Evolutionary conservation across 2,113 vertebrate species (phyloP).

Genomic region (Columba janthina): DNA sequence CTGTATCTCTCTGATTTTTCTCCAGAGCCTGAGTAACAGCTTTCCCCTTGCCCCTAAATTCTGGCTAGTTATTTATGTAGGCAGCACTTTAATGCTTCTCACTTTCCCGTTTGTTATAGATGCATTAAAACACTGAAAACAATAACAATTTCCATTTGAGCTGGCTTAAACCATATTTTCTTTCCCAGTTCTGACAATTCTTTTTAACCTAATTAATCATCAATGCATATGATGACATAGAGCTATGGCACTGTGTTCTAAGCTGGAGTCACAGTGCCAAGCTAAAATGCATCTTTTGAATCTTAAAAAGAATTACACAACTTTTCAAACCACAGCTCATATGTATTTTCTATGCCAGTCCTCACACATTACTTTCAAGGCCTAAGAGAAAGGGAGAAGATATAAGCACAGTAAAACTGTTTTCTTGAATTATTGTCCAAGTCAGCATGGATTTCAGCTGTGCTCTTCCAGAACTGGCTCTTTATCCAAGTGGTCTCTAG

Average conservation of each 20-base stretch:
- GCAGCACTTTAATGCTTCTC: background rate
- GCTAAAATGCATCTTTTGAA: background rate
- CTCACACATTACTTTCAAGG: background rate
- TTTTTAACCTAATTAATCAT: background rate
- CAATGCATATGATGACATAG: background rate
- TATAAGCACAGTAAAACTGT: background rate
- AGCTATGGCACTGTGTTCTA: background rate
- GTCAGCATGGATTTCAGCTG: background rate
- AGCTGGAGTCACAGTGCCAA: background rate
- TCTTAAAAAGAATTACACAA: background rate
- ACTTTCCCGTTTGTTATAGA: background rate
- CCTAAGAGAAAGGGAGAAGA: background rate
- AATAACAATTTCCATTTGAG: background rate
- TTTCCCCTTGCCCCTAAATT: background rate
- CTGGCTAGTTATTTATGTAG: background rate
- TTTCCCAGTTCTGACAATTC: background rate
- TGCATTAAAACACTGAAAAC: background rate
- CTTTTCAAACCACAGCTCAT: background rate
- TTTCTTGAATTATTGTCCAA: background rate
- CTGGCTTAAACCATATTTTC: background rate
- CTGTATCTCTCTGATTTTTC: background rate
- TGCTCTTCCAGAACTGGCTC: background rate
- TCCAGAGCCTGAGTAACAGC: background rate
- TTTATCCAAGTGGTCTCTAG: background rate
- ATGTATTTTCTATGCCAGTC: background rate